These are phyloP conservation scores for Dorcus parallelipipedus DNA, from an alignment of 2,888 invertebrate genomes.

Conservation along the genomic window DNA sequence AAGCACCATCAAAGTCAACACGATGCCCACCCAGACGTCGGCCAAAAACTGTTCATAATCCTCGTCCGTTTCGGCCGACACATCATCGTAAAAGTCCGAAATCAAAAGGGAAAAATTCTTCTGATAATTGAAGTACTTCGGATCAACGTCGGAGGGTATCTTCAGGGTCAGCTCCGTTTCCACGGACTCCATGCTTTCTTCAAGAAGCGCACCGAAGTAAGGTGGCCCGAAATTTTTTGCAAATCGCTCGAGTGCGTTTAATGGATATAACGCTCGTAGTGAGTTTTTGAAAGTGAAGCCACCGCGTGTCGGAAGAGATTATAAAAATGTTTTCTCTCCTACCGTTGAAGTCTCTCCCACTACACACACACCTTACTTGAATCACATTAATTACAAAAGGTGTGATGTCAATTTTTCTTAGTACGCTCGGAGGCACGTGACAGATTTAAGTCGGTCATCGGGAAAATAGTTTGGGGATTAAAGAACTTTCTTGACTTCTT, in stretches of 20 bases:
- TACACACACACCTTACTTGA: not conserved
- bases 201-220: not conserved
- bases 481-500: too few relatives aligned
- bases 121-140: not conserved
- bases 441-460: too few relatives aligned
- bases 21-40: constrained; percentile 63
- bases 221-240: not conserved
- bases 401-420: too few relatives aligned
- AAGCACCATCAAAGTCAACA: constrained; percentile 58
- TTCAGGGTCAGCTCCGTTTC: constrained; percentile 7
- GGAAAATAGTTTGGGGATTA: too few relatives aligned
- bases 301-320: not conserved
- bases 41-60: constrained; percentile 58
- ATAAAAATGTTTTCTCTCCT: constrained; percentile 19
- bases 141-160: constrained; percentile 1
- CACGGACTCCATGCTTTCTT: not conserved
- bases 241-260: not conserved
- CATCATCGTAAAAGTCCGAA: constrained; percentile 27
- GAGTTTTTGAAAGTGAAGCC: not conserved
- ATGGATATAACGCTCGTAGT: not conserved
- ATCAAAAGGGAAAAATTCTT: constrained; percentile 32
- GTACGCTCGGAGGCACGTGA: too few relatives aligned
- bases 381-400: too few relatives aligned
- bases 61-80: constrained; percentile 38
- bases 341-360: constrained; percentile 35